Percentiles rank a stretch among this genome's conserved stretches.
These are phyloP conservation scores for Babyrousa celebensis DNA, from an alignment of 2,797 vertebrate genomes.

Conservation along the genomic window DNA sequence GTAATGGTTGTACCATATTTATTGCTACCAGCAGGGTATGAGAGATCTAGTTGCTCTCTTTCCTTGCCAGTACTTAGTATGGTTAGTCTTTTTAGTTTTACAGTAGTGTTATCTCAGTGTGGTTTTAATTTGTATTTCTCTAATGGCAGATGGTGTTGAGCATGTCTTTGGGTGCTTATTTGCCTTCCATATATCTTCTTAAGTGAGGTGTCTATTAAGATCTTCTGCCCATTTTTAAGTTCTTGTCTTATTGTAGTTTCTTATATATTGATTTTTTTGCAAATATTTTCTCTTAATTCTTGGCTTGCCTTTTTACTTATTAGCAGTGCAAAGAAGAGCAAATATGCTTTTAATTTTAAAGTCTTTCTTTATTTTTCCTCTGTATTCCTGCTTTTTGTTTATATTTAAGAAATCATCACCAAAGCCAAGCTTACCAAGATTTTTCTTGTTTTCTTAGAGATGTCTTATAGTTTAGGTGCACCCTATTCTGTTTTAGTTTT, in stretches of 20 bases:
- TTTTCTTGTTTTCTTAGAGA: slow-evolving; percentile 39
- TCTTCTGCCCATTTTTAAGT: slow-evolving; percentile 2
- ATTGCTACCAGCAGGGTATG: background rate
- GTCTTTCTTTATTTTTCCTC: background rate
- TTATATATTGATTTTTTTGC: background rate
- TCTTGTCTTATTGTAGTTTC: background rate
- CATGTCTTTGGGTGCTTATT: slow-evolving; percentile 37
- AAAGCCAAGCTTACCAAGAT: background rate
- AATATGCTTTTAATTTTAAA: background rate
- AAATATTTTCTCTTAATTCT: slow-evolving; percentile 27
- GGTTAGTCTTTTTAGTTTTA: slow-evolving; percentile 17
- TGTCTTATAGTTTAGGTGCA: slow-evolving; percentile 8
- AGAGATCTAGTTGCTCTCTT: background rate
- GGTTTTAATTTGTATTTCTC: slow-evolving; percentile 13
- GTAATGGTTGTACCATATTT: slow-evolving; percentile 4
- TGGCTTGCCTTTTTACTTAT: slow-evolving; percentile 43
- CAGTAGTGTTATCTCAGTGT: background rate
- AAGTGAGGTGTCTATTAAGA: background rate
- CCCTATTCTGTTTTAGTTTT: background rate
- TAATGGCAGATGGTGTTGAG: background rate
- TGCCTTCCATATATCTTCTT: slow-evolving; percentile 10
- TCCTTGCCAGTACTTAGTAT: background rate
- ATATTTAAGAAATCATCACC: background rate
- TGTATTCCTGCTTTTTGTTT: background rate
- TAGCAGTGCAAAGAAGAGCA: background rate